phyloP scores from a whole-genome alignment of 2,888 invertebrate genomes.

The Rhogogaster chlorosoma region DNA sequence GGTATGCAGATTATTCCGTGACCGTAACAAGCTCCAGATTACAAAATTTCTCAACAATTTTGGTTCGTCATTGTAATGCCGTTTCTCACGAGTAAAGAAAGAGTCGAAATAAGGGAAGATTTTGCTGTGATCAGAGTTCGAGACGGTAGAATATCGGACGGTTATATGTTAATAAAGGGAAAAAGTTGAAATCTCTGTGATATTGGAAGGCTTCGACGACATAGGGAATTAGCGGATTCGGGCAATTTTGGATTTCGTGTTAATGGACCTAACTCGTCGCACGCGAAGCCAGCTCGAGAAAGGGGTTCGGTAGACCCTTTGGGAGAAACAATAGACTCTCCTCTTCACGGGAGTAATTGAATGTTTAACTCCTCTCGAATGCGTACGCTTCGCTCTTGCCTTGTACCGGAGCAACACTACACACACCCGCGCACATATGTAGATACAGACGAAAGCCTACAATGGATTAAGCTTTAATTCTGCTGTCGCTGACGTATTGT shows the following conservation, averaged over 20 bases:
- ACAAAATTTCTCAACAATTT: neutral
- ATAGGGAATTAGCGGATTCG: neutral
- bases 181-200: neutral
- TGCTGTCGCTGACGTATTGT: conserved; percentile 2
- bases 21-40: neutral
- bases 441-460: neutral
- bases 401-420: neutral
- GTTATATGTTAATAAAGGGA: neutral
- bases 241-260: conserved; percentile 8
- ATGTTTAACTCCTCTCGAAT: conserved; percentile 45
- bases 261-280: conserved; percentile 7
- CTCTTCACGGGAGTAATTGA: conserved; percentile 42
- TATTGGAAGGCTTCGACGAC: neutral
- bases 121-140: neutral
- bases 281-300: neutral
- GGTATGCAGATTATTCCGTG: neutral
- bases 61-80: neutral
- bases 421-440: neutral
- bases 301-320: conserved; percentile 15
- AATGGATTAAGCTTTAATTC: conserved; percentile 18
- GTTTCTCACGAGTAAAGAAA: neutral
- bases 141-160: neutral
- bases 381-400: neutral
- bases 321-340: conserved; percentile 37
- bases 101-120: neutral